Percentiles rank a stretch among this genome's conserved stretches.
Conservation (phyloP, 1,140 invertebrate genomes). For the Drosophila watanabei region DNA sequence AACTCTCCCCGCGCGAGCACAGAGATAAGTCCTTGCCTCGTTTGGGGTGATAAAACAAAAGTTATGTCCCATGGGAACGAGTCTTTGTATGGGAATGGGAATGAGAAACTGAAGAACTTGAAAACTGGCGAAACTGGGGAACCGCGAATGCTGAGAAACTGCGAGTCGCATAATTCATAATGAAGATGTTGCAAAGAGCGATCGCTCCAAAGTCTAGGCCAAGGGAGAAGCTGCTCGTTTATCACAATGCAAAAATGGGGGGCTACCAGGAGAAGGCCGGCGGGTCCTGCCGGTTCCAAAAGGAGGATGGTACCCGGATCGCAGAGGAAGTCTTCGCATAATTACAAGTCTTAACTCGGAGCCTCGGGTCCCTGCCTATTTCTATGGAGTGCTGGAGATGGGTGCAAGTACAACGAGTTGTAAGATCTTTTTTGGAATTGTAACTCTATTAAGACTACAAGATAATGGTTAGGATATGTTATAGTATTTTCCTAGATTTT, state of each 20-base stretch:
- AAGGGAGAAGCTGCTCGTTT: slow-evolving; percentile 65
- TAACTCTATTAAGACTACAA: background rate
- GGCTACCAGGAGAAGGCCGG: slow-evolving; percentile 14
- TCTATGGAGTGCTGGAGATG: slow-evolving; percentile 4
- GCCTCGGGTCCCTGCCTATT: slow-evolving; percentile 8
- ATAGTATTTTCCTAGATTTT: background rate
- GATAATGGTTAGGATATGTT: background rate
- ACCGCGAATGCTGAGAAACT: slow-evolving; percentile 21
- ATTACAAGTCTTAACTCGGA: slow-evolving; percentile 56
- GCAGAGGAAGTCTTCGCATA: slow-evolving; percentile 49
- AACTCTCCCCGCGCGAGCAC: background rate
- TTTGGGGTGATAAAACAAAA: slow-evolving; percentile 62
- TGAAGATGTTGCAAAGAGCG: slow-evolving; percentile 66
- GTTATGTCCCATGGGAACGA: slow-evolving; percentile 50
- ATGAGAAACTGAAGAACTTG: slow-evolving; percentile 4
- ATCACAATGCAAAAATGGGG: slow-evolving; percentile 65
- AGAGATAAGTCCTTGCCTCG: slow-evolving; percentile 47
- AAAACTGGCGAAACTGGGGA: slow-evolving; percentile 14
- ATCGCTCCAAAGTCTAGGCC: slow-evolving; percentile 27
- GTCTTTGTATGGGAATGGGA: slow-evolving; percentile 6
- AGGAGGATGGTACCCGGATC: slow-evolving; percentile 26
- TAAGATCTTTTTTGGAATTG: background rate
- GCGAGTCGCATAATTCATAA: slow-evolving; percentile 67
- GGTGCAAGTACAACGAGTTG: slow-evolving; percentile 5
- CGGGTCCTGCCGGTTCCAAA: slow-evolving; percentile 16